Evolutionary conservation across 2,888 invertebrate genomes (phyloP).

Genomic region (Metallyticus violacea): DNA sequence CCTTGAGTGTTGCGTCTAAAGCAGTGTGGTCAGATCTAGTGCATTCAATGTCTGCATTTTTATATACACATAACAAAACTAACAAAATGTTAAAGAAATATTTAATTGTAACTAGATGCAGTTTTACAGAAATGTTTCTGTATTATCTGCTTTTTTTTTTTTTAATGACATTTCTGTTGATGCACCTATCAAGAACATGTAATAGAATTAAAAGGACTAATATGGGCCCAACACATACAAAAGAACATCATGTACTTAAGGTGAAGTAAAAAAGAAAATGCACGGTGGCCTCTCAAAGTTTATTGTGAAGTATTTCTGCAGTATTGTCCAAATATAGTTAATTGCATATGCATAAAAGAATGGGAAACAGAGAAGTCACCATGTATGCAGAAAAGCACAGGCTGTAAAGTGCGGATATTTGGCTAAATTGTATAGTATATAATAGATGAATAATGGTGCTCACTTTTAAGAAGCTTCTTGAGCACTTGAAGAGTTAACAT

Average conservation of each 20-base stretch:
- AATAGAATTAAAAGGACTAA: neutral
- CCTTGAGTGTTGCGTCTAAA: conserved; percentile 12
- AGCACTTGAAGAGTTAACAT: neutral
- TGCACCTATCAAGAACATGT: conserved; percentile 26
- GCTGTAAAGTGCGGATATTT: neutral
- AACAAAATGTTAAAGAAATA: neutral
- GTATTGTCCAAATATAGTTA: neutral
- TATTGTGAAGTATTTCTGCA: neutral
- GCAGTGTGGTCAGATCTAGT: conserved; percentile 22
- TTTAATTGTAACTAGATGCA: neutral
- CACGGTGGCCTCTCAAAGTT: neutral
- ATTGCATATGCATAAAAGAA: neutral
- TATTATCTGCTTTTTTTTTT: conserved; percentile 3
- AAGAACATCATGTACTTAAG: conserved; percentile 1
- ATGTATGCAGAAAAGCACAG: no score
- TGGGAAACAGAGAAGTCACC: neutral
- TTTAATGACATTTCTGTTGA: conserved; percentile 34
- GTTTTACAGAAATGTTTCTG: neutral
- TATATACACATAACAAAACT: conserved; percentile 16
- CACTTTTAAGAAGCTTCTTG: neutral
- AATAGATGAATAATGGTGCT: neutral
- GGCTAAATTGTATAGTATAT: neutral
- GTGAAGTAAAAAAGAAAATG: neutral
- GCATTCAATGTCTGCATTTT: conserved; percentile 27
- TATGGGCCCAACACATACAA: neutral